Percentiles rank a stretch among this genome's conserved stretches.
phyloP scores from a whole-genome alignment of 37 sponge, comb jelly and placozoan genomes.

The Crambe crambe region DNA sequence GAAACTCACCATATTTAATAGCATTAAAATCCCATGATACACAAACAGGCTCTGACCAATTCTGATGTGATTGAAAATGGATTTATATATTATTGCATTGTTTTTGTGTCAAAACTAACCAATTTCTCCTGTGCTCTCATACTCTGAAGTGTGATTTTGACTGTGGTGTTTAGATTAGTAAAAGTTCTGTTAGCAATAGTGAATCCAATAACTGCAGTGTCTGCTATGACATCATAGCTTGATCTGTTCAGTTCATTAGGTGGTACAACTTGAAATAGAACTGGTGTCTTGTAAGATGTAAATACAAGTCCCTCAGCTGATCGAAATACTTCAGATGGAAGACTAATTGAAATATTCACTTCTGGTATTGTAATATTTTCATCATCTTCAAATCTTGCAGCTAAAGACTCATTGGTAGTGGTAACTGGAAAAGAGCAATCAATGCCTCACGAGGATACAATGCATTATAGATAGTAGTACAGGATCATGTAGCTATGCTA shows the following conservation, averaged over 20 bases:
- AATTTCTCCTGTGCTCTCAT: not conserved
- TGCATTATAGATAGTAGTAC: too few species aligned
- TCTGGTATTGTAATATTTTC: not conserved
- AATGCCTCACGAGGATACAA: too few species aligned
- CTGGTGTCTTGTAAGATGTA: conserved; percentile 19
- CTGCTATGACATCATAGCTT: conserved; percentile 1
- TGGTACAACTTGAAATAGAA: conserved; percentile 36
- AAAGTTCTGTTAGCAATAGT: conserved; percentile 7
- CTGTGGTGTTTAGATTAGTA: conserved; percentile 3
- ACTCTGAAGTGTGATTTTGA: conserved; percentile 27
- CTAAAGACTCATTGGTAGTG: not conserved
- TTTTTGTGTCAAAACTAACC: conserved; percentile 1
- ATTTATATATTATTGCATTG: not conserved
- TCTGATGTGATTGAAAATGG: conserved; percentile 18
- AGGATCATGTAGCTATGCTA: too few species aligned
- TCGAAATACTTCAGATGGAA: conserved; percentile 25
- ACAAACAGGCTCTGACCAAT: conserved; percentile 40
- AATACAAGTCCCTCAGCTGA: conserved; percentile 17
- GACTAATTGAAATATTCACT: conserved; percentile 10
- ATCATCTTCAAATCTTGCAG: not conserved
- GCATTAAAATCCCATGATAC: conserved; percentile 64
- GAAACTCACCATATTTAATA: conserved; percentile 1
- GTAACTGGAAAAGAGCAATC: too few species aligned
- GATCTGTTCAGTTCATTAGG: not conserved
- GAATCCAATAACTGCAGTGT: conserved; percentile 33